Percentiles rank a stretch among this genome's conserved stretches.
phyloP scores from a whole-genome alignment of 2,797 vertebrate genomes.

The Phataginus tricuspis region DNA sequence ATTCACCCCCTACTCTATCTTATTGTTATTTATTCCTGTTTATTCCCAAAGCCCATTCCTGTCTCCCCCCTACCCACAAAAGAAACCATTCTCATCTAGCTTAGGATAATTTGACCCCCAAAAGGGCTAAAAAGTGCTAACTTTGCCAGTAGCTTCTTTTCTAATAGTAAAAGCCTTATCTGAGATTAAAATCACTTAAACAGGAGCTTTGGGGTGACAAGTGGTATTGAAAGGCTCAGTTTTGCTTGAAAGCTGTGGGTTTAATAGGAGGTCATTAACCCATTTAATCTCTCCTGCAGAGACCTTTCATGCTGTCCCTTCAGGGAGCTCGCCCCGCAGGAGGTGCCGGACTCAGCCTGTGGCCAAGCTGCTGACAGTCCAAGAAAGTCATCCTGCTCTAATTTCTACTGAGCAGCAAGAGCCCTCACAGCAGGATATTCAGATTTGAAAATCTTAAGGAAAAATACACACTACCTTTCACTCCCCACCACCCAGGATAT shows the following conservation, averaged over 20 bases:
- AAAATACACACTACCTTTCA: constrained; percentile 73
- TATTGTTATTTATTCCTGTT: constrained; percentile 1
- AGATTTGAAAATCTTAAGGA: constrained; percentile 61
- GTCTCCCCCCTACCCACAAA: not conserved
- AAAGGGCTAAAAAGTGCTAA: not conserved
- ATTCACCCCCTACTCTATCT: not conserved
- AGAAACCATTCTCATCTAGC: not conserved
- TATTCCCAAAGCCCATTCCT: not conserved
- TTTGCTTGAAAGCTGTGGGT: constrained; percentile 81
- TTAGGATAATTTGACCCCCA: not conserved
- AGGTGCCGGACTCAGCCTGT: constrained; percentile 73
- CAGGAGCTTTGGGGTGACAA: constrained; percentile 72
- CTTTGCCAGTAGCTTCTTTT: constrained; percentile 64
- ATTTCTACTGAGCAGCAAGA: constrained; percentile 72
- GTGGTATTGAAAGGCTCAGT: constrained; percentile 79
- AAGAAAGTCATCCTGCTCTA: constrained; percentile 65
- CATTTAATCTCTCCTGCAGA: constrained; percentile 84
- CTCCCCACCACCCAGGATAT: constrained; percentile 65
- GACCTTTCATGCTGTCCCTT: constrained; percentile 79
- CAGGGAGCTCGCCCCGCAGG: constrained; percentile 71
- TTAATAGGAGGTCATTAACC: constrained; percentile 86
- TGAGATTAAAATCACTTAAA: constrained; percentile 76
- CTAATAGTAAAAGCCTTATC: constrained; percentile 76
- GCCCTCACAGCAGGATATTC: constrained; percentile 70
- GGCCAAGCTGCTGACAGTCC: constrained; percentile 74